Conservation (phyloP, 2,113 vertebrate species). For the Brevimyrus niger region DNA sequence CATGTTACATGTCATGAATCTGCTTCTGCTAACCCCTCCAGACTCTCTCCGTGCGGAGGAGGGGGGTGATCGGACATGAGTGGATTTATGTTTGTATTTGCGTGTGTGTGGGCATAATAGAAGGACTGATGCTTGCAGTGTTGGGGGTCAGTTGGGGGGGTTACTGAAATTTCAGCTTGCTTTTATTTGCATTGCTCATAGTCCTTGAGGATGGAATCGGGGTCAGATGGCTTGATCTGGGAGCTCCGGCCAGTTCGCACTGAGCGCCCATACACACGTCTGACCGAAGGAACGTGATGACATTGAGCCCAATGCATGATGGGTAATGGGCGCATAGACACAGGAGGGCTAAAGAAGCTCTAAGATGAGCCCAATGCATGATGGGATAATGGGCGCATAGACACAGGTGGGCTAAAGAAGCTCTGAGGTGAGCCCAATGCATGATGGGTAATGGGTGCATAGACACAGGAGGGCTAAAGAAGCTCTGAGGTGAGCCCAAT, state of each 20-base stretch:
- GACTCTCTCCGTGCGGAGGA: slow-evolving; percentile 31
- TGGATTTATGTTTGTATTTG: slow-evolving; percentile 11
- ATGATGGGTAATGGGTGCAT: not conserved
- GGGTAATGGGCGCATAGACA: not conserved
- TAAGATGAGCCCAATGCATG: not conserved
- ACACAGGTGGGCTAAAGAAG: not conserved
- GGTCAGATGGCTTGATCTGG: not conserved
- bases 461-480: not conserved
- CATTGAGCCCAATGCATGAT: not conserved
- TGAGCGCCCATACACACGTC: not conserved
- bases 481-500: not conserved
- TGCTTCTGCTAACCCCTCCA: slow-evolving; percentile 44
- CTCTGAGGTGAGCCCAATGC: not conserved
- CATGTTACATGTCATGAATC: slow-evolving; percentile 61
- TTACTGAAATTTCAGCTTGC: not conserved
- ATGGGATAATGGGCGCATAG: not conserved
- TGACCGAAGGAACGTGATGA: not conserved
- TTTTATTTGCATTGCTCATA: not conserved
- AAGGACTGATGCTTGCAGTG: not conserved
- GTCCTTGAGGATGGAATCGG: not conserved
- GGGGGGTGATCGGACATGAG: slow-evolving; percentile 9
- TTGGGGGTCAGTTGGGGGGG: not conserved
- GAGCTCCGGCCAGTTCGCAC: not conserved
- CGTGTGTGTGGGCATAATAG: not conserved
- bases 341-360: not conserved